phyloP scores from a whole-genome alignment of 2,888 invertebrate genomes.

The Pheosia tremula region DNA sequence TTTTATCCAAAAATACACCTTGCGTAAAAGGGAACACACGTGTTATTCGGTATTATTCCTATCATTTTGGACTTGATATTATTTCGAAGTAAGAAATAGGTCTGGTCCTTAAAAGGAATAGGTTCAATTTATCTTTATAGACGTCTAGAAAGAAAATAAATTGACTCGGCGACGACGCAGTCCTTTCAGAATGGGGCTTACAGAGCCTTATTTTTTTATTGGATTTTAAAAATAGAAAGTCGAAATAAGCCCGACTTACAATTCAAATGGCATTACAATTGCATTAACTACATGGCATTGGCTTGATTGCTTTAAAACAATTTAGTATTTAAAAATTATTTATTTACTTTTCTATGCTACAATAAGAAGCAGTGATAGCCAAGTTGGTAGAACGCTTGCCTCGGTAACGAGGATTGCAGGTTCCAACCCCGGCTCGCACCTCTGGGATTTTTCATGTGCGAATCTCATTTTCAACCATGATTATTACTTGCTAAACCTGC shows the following conservation, averaged over 20 bases:
- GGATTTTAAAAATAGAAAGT: slow-evolving; percentile 8
- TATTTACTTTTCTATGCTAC: no score
- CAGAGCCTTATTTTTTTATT: slow-evolving; percentile 17
- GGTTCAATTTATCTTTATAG: slow-evolving; percentile 36
- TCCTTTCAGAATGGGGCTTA: slow-evolving; percentile 17
- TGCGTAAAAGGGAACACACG: not conserved
- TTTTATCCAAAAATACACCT: not conserved
- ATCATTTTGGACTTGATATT: slow-evolving; percentile 14
- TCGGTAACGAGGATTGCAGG: no score
- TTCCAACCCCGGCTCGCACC: no score
- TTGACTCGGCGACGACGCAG: slow-evolving; percentile 22
- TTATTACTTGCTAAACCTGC: no score
- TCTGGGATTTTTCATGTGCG: no score
- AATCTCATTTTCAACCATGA: no score
- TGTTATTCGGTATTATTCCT: slow-evolving; percentile 16
- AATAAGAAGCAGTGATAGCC: no score
- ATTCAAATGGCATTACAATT: no score
- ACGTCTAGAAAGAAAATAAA: slow-evolving; percentile 33
- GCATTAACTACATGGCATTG: no score
- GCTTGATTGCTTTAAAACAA: no score
- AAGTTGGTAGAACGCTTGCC: no score
- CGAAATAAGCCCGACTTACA: not conserved
- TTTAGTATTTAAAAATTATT: no score
- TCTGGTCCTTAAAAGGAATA: slow-evolving; percentile 26
- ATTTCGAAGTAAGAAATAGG: slow-evolving; percentile 18